Conservation (phyloP, 1,140 invertebrate species). For the Cydia strobilella region DNA sequence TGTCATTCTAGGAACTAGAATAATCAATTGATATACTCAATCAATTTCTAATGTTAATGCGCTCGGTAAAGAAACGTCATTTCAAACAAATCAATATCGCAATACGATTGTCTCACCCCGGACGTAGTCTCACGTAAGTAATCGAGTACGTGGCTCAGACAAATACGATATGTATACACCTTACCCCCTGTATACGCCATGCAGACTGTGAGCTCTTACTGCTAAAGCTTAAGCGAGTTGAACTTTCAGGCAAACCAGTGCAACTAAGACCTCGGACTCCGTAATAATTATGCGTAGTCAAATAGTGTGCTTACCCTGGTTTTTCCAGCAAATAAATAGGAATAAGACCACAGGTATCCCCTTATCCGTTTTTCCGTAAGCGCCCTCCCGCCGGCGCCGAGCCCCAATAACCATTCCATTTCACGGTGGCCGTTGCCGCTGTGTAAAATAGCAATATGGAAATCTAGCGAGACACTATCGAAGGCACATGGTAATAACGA, state of each 20-base stretch:
- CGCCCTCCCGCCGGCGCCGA: slow-evolving; percentile 25
- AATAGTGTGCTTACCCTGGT: not conserved
- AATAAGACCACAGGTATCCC: not conserved
- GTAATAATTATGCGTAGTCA: not conserved
- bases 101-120: not conserved
- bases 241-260: not conserved
- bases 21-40: not conserved
- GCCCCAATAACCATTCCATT: slow-evolving; percentile 8
- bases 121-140: slow-evolving; percentile 25
- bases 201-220: not conserved
- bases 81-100: slow-evolving; percentile 4
- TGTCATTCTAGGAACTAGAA: not conserved
- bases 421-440: not conserved
- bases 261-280: not conserved
- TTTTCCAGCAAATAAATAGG: not conserved
- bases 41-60: not conserved
- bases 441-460: slow-evolving; percentile 5
- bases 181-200: not conserved
- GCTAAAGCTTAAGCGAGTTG: not conserved
- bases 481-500: not conserved
- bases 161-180: slow-evolving; percentile 13
- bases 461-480: not conserved
- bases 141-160: slow-evolving; percentile 19
- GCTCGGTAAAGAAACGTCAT: not conserved
- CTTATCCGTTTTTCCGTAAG: slow-evolving; percentile 21